Evolutionary conservation across 2,888 invertebrate genomes (phyloP), one percentile per base, ranked within the genome.

Genomic region (Diogma glabrata): DNA sequence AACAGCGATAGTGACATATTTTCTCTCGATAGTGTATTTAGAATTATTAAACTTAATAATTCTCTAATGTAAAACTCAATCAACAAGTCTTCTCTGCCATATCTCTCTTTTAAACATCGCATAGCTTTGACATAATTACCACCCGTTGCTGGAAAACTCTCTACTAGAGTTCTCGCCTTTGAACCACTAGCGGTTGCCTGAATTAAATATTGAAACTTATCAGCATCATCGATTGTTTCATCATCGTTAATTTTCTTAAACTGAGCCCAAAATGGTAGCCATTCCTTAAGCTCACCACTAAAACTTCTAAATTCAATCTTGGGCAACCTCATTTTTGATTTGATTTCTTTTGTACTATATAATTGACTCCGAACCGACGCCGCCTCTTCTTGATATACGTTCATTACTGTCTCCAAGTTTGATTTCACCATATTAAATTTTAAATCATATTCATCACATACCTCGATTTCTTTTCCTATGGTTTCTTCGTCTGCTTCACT

Each of bases 81-180:
- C 16, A 61, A 48, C 7, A 61, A 33, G n/a, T n/a, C 14, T 61
- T 57, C 6, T 63, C 48, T 30, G 3, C 54, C 54, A 51, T 53
- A 54, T n/a, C 54, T 46, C 16, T 14, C 52, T 43, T 56, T 56
- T 16, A 57, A 48, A 9, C n/a, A n/a, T n/a, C n/a, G n/a, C n/a
- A 63, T 53, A 1, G 52, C 60, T 28, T 61, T 60, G 1, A 40
- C 30, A 49, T 63, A 63, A 46, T 62, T 62, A 48, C 58, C 58
- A 1, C 36, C 54, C 2, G 57, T 57, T 2, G 55, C 47, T 9
- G 57, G 58, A 51, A 46, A 59, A 53, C 57, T 57, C 4, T 57
- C 53, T 1, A 61, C 57, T 3, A 62, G 8, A 14, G 58, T 55
- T 23, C 54, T 17, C 6, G 61, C 60, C 14, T 14, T 33, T 33